Evolutionary conservation across 2,797 vertebrate species (phyloP), one percentile per base, ranked within the genome.

Genomic region (Microctenopoma steveboyesi): DNA sequence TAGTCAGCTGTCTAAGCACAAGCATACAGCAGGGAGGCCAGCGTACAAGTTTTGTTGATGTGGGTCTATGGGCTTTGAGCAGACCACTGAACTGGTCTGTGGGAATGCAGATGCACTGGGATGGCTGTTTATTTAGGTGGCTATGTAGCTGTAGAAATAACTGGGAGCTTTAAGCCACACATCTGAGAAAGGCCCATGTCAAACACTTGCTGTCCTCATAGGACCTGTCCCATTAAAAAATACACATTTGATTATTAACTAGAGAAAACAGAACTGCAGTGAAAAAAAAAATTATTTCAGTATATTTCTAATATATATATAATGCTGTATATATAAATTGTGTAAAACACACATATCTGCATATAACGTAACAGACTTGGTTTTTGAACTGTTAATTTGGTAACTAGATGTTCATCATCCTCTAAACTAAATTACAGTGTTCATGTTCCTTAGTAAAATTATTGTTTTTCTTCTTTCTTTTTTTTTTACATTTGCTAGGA

Each of bases 91-190:
- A 56, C 72, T 77, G 78, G 75, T 84, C 87, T 86, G 79, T 82
- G 87, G 81, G 83, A 87, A 79, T 76, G 81, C 67, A 85, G 69
- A 79, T 57, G 81, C 79, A 86, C 84, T 66, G 64, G 13, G 58
- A 71, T 46, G 74, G 76, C 78, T 89, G 81, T 93, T 92, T 93
- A 82, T 91, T 91, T 89, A 90, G 89, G 83, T 86, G 89, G 84
- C 72, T 71, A 61, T 74, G 83, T 61, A 87, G 89, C 84, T 88
- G 74, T 72, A 61, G 50, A 89, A 89, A 91, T 88, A 90, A 86
- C 79, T 60, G 69, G 75, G 61, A 82, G 81, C 74, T 81, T 86
- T 70, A 81, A 85, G 74, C 74, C 53, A 70, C 72, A 50, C 70
- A 75, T 85, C 64, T 51, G 66, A 78, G 61, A 84, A 82, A 85